phyloP scores from a whole-genome alignment of 2,888 invertebrate genomes.

The Hirtodrosophila alboralis region DNA sequence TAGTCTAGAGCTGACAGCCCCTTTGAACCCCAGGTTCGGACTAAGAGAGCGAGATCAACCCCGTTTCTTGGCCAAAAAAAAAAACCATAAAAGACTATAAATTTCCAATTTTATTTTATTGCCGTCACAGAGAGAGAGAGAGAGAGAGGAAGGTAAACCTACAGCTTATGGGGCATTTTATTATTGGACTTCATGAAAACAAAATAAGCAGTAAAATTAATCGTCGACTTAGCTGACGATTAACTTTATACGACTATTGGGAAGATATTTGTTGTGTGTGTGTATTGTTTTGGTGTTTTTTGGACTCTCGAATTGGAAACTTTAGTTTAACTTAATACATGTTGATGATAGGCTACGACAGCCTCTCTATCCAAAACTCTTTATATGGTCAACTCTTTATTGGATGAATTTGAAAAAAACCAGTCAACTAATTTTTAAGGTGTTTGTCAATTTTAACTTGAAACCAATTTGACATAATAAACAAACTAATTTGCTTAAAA shows the following conservation, averaged over 20 bases:
- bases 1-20: constrained; percentile 47
- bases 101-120: constrained; percentile 71
- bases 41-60: not conserved
- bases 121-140: constrained; percentile 44
- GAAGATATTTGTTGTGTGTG: constrained; percentile 56
- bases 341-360: constrained; percentile 5
- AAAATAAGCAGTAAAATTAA: constrained; percentile 77
- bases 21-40: constrained; percentile 15
- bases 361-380: too few relatives aligned
- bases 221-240: constrained; percentile 72
- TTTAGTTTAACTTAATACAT: constrained; percentile 21
- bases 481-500: too few relatives aligned
- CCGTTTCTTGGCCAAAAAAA: constrained; percentile 23
- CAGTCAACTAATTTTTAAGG: constrained; percentile 5
- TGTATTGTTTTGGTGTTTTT: too few relatives aligned
- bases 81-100: constrained; percentile 68
- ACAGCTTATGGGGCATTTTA: constrained; percentile 58
- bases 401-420: too few relatives aligned
- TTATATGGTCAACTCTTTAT: constrained; percentile 8
- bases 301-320: constrained; percentile 23
- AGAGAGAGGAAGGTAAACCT: constrained; percentile 2
- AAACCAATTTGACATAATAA: not conserved
- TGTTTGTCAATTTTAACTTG: constrained; percentile 22
- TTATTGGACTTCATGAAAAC: constrained; percentile 64
- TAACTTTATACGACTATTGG: constrained; percentile 55